These are phyloP conservation scores for Drosophila maculinotata DNA, from an alignment of 2,888 invertebrate genomes.

Conservation along the genomic window DNA sequence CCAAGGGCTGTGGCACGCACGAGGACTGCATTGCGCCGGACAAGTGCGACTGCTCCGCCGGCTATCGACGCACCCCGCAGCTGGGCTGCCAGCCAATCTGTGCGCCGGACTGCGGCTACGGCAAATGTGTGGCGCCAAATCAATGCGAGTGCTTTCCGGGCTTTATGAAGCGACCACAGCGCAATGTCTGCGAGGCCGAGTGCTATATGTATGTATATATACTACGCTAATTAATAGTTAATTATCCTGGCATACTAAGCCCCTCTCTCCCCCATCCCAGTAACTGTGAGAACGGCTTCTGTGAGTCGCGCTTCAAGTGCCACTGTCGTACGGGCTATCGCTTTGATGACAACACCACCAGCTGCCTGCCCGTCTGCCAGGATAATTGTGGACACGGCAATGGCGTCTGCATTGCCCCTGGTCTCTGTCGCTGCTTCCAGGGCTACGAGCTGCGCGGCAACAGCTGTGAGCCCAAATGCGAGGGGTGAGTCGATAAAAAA, in stretches of 20 bases:
- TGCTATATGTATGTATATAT: constrained; percentile 79
- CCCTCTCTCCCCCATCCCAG: constrained; percentile 39
- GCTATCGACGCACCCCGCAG: constrained; percentile 73
- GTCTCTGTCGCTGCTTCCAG: constrained; percentile 87
- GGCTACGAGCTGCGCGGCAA: constrained; percentile 85
- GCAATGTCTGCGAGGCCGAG: constrained; percentile 82
- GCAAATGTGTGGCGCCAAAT: constrained; percentile 81
- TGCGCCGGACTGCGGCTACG: constrained; percentile 82
- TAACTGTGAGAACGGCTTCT: constrained; percentile 86
- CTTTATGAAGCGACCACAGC: constrained; percentile 75
- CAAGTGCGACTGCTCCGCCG: constrained; percentile 74
- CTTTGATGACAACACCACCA: constrained; percentile 72
- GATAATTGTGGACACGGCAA: constrained; percentile 85
- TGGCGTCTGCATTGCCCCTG: constrained; percentile 88
- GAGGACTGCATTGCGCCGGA: constrained; percentile 75
- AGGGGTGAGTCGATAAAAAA: constrained; percentile 59
- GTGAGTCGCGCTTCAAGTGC: constrained; percentile 84
- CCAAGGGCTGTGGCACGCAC: constrained; percentile 83
- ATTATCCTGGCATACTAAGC: background rate
- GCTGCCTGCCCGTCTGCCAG: constrained; percentile 80
- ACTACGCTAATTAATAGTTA: background rate
- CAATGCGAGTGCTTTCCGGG: constrained; percentile 85
- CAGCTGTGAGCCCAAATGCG: constrained; percentile 83
- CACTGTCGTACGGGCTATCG: constrained; percentile 83
- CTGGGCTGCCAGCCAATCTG: constrained; percentile 83